phyloP scores from a whole-genome alignment of 2,113 vertebrate species.

The Sceloporus tristichus region DNA sequence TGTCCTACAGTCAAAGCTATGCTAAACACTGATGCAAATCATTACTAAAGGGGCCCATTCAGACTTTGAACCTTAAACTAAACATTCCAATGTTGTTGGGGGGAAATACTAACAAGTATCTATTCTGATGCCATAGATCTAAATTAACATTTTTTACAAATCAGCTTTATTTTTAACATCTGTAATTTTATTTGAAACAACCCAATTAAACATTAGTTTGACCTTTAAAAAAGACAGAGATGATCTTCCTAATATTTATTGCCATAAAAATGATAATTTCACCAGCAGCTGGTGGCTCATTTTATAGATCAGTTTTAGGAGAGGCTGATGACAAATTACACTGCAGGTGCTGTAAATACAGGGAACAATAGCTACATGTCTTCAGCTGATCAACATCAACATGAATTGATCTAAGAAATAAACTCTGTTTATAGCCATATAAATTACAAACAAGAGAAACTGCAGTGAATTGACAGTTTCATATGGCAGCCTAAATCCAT shows the following conservation, averaged over 20 bases:
- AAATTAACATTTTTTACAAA: not conserved
- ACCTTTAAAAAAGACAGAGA: not conserved
- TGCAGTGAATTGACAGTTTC: conserved; percentile 12
- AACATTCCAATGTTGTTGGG: not conserved
- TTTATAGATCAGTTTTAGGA: not conserved
- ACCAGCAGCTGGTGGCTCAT: not conserved
- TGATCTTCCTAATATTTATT: not conserved
- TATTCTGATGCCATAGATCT: not conserved
- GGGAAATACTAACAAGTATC: not conserved
- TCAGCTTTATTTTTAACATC: conserved; percentile 15
- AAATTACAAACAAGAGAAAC: conserved; percentile 18
- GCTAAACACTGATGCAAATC: not conserved
- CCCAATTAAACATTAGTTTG: conserved; percentile 10
- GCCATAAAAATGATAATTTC: not conserved
- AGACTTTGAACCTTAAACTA: not conserved
- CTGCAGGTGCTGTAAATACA: not conserved
- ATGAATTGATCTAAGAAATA: not conserved
- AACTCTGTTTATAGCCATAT: conserved; percentile 11
- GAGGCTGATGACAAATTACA: conserved; percentile 9
- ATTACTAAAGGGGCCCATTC: not conserved
- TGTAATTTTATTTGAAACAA: conserved; percentile 22
- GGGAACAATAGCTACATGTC: conserved; percentile 13
- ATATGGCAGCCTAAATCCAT: not conserved
- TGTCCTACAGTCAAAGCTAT: not conserved
- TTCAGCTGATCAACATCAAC: conserved; percentile 12